These are phyloP conservation scores for Drosophila barbarae DNA, from an alignment of 2,888 invertebrate species.

Conservation along the genomic window DNA sequence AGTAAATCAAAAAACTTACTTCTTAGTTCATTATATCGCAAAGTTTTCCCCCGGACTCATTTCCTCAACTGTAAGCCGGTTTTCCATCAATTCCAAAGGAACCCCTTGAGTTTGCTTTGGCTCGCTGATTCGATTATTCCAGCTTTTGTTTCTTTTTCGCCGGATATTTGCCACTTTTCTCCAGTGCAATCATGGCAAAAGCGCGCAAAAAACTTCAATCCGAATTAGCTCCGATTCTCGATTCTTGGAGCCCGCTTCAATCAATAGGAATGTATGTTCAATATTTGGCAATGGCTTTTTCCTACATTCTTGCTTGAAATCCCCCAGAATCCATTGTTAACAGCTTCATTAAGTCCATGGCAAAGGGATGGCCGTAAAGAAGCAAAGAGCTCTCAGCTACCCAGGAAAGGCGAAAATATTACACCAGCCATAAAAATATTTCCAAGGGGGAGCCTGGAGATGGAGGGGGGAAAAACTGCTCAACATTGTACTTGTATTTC, in stretches of 20 bases:
- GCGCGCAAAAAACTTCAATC: constrained; percentile 29
- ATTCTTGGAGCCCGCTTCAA: constrained; percentile 18
- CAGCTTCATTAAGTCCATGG: constrained; percentile 67
- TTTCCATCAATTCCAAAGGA: constrained; percentile 11
- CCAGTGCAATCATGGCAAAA: constrained; percentile 27
- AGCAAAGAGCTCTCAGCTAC: constrained; percentile 29
- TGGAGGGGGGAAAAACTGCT: constrained; percentile 21
- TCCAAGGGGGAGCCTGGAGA: neutral
- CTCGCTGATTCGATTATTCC: constrained; percentile 31
- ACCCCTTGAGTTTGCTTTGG: constrained; percentile 18
- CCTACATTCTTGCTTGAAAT: constrained; percentile 36
- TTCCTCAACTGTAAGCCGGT: constrained; percentile 8
- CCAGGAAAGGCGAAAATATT: constrained; percentile 55
- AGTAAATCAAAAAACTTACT: constrained; percentile 5
- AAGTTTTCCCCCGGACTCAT: constrained; percentile 20
- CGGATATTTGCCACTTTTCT: constrained; percentile 12
- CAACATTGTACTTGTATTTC: constrained; percentile 42
- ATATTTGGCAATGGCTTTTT: constrained; percentile 59
- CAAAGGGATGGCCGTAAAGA: constrained; percentile 41
- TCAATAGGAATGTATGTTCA: constrained; percentile 62
- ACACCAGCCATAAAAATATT: constrained; percentile 58
- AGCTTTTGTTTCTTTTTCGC: constrained; percentile 27
- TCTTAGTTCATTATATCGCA: constrained; percentile 25
- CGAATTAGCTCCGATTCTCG: constrained; percentile 27
- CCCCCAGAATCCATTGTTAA: constrained; percentile 45